A percentile compares a stretch with the other conserved stretches of the same genome.
phyloP scores from a whole-genome alignment of 2,888 invertebrate genomes.

The Coelinius sp. region DNA sequence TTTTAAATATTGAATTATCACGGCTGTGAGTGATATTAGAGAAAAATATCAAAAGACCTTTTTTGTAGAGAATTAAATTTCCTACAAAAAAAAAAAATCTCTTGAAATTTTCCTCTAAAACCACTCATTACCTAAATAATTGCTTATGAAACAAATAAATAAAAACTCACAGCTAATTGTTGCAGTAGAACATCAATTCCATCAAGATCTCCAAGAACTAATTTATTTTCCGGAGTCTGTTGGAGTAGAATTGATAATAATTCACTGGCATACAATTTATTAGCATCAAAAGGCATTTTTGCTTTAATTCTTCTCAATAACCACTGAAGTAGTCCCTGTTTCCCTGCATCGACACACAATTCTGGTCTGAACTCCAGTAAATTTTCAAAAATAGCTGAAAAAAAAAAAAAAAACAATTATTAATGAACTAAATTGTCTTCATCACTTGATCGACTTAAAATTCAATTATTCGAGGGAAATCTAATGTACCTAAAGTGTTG shows the following conservation, averaged over 20 bases:
- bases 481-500: conserved; percentile 83
- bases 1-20: too few relatives aligned
- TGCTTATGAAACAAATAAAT: conserved; percentile 10
- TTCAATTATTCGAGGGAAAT: not conserved
- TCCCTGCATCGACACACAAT: conserved; percentile 86
- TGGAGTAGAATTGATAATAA: conserved; percentile 95
- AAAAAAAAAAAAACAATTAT: conserved; percentile 32
- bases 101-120: too few relatives aligned
- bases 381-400: conserved; percentile 91
- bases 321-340: conserved; percentile 94
- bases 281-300: conserved; percentile 93
- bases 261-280: conserved; percentile 96
- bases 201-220: conserved; percentile 90
- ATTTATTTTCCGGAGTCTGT: conserved; percentile 86
- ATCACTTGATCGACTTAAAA: not conserved
- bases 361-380: conserved; percentile 92
- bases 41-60: too few relatives aligned
- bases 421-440: not conserved
- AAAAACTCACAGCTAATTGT: conserved; percentile 84
- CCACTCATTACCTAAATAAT: too few relatives aligned
- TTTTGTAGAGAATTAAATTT: too few relatives aligned
- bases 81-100: too few relatives aligned
- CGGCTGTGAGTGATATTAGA: too few relatives aligned
- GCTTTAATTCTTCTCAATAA: conserved; percentile 89
- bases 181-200: conserved; percentile 97